Base-by-base conservation (phyloP, 2,888 invertebrate genomes). In the Troglohyphantes excavatus region DNA sequence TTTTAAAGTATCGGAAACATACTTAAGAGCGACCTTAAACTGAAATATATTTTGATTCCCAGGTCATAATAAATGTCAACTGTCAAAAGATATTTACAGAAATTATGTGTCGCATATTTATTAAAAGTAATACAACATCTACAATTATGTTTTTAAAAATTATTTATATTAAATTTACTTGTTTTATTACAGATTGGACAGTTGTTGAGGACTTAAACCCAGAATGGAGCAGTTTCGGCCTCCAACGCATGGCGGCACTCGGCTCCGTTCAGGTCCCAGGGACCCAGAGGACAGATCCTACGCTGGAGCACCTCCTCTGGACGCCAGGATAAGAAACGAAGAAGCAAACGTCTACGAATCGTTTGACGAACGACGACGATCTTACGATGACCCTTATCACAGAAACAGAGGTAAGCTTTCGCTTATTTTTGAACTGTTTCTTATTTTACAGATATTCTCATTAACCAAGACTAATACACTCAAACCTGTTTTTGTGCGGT, bases 371-470 rank as follows among this genome's bases (percentile, higher is more conserved):
- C 43, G 90, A 29, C 63, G 90, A 1, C 70, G 81, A 61, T 90
- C 90, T 0, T 90, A 85, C 27, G 90, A 90, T 2, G 90, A 90
- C 17, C 85, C 90, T 17, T 90, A 85, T 67, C 84, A 82, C 26
- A 70, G 90, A 61, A 39, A 78, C 17, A 85, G 90, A 85, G 59
- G 90, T 90, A 39, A 67, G 78, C 23, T 21, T 26, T 39, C 27
- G 43, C 3, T 27, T 19, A 17, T 23, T 2, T 29, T 59, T 59
- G 7, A 13, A 23, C 11, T 23, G 39, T 11, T 39, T n/a, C n/a
- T n/a, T n/a, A n/a, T n/a, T n/a, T n/a, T n/a, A n/a, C n/a, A n/a
- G n/a, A n/a, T n/a, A n/a, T n/a, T n/a, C n/a, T n/a, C n/a, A n/a
- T n/a, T n/a, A n/a, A n/a, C n/a, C n/a, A n/a, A n/a, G n/a, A n/a